Base-by-base conservation (phyloP, 2,888 invertebrate species). In the Callyntrura sp. region DNA sequence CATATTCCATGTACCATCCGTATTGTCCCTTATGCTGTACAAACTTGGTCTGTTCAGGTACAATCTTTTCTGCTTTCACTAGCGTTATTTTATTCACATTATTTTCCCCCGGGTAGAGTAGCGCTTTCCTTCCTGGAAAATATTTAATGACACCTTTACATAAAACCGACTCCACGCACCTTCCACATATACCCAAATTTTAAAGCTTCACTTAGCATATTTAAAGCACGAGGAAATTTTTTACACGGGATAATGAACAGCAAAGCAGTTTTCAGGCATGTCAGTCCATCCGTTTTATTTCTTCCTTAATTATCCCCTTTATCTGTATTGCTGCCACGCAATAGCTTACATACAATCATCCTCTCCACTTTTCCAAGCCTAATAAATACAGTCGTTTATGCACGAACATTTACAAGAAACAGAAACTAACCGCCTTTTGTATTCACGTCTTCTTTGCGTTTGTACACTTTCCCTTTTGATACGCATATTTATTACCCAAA, bases 261-360 rank as follows among this genome's bases (percentile, higher is more conserved):
- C 48, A 35, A 14, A 4, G 51, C 51, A 76, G 14, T 51, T 51
- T 51, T 43, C 43, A 43, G 43, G 23, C 62, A 62, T 17, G 11
- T 45, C 14, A 17, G 9, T 70, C 14, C 12, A 35, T 3, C 73
- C 35, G 25, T 84, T 55, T 65, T 48, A 73, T 76, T 70, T n/a
- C 73, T 85, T 85, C 73, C 85, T 85, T 85, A 85, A 85, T 85
- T 85, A 85, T 85, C 70, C 45, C 60, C 28, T 76, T 76, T 60
- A 25, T 48, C 76, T 23, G n/a, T n/a, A 76, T 60, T 55, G 73
- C 55, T 73, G 82, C 51, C 55, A 78, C 28, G 68, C 35, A 5
- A 12, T n/a, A n/a, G n/a, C n/a, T 35, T 65, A 28, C 65, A 65
- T 65, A 28, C n/a, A 14, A 2, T 20, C 17, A 20, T 60, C 14